phyloP scores from a whole-genome alignment of 1,140 invertebrate genomes.

The Platorchestia sp. region DNA sequence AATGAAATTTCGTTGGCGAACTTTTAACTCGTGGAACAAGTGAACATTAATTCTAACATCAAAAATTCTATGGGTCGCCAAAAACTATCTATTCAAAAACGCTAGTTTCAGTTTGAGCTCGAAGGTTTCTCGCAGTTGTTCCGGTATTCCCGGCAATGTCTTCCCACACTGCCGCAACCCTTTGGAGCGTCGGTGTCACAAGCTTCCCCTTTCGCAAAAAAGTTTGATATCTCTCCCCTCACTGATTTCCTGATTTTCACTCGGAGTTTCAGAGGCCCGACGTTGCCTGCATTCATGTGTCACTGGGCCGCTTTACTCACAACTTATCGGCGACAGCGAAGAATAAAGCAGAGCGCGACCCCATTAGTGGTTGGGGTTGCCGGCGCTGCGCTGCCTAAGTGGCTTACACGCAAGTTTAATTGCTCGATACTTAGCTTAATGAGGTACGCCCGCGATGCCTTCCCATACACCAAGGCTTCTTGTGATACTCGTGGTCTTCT shows the following conservation, averaged over 20 bases:
- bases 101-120: background rate
- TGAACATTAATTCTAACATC: background rate
- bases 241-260: constrained; percentile 36
- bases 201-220: constrained; percentile 1
- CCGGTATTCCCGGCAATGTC: background rate
- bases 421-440: constrained; percentile 42
- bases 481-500: background rate
- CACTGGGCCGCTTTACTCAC: constrained; percentile 21
- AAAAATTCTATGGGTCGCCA: background rate
- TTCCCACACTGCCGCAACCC: background rate
- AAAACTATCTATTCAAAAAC: background rate
- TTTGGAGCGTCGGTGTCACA: constrained; percentile 6
- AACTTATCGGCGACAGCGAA: constrained; percentile 38
- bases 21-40: background rate
- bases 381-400: background rate
- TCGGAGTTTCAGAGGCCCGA: background rate
- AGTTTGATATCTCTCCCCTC: constrained; percentile 50
- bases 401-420: constrained; percentile 53
- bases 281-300: constrained; percentile 37
- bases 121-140: background rate
- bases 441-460: background rate
- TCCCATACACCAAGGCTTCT: background rate
- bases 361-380: constrained; percentile 28
- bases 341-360: constrained; percentile 23
- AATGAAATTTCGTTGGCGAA: no score